Conservation (phyloP, 2,797 vertebrate genomes). For the Phoeniculus purpureus region DNA sequence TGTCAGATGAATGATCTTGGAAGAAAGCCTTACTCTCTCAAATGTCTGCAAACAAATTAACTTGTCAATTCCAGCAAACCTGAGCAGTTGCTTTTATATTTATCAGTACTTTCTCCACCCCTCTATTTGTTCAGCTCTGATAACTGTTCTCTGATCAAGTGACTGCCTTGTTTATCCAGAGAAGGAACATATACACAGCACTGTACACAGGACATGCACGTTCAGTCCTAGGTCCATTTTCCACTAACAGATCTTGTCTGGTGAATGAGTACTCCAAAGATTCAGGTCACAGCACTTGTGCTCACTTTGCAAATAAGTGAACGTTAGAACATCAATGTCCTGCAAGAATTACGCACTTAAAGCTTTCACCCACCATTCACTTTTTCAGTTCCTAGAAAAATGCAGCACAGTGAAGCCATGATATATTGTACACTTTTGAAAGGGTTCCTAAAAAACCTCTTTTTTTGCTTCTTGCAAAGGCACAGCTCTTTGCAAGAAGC, state of each 20-base stretch:
- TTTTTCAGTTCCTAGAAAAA: neutral
- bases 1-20: neutral
- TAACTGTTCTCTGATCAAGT: constrained; percentile 50
- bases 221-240: neutral
- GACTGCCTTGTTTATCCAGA: constrained; percentile 32
- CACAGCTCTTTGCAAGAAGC: neutral
- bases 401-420: neutral
- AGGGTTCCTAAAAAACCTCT: neutral
- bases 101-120: constrained; percentile 27
- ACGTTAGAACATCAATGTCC: neutral
- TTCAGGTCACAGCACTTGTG: neutral
- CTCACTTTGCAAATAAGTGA: neutral
- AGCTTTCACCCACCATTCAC: neutral
- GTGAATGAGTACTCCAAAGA: neutral
- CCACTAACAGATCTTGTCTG: neutral
- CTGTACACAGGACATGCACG: neutral
- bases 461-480: too few relatives aligned
- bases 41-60: neutral
- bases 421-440: neutral
- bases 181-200: neutral
- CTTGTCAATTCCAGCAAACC: neutral
- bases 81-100: constrained; percentile 2
- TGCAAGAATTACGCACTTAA: neutral
- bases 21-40: constrained; percentile 1
- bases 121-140: constrained; percentile 48